A percentile compares a stretch with the other conserved stretches of the same genome.
Evolutionary conservation across 2,113 vertebrate genomes (phyloP).

Genomic region (Lycaon pictus): DNA sequence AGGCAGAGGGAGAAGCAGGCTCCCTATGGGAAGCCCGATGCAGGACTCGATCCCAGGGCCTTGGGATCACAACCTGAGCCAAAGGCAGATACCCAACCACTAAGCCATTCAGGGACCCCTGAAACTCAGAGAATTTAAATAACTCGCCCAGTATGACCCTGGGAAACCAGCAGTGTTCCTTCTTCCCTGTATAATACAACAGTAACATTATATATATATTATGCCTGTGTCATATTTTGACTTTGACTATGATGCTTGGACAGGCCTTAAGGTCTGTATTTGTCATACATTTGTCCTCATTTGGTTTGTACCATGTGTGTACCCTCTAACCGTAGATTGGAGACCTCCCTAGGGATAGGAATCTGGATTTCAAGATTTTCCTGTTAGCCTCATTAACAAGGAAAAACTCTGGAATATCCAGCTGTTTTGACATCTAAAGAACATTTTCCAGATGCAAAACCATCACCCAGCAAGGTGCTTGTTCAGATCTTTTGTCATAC

Average conservation of each 20-base stretch:
- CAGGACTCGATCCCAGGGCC: no score
- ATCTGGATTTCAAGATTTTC: background rate
- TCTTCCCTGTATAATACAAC: accelerated
- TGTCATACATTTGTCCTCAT: no score
- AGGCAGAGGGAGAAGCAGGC: no score
- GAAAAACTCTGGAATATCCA: background rate
- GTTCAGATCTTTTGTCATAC: background rate
- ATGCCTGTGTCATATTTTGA: accelerated
- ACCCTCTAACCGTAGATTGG: background rate
- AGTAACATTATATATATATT: accelerated
- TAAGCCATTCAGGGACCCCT: no score
- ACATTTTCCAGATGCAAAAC: background rate
- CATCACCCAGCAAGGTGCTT: background rate
- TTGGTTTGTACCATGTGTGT: background rate
- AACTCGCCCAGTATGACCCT: background rate
- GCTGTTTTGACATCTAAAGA: background rate
- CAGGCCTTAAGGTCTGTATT: background rate
- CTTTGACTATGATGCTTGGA: background rate
- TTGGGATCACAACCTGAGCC: no score
- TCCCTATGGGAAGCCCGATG: no score
- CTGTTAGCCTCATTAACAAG: background rate
- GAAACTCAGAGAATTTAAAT: background rate
- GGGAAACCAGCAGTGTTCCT: background rate
- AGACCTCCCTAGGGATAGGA: background rate
- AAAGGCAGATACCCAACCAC: no score